phyloP scores from a whole-genome alignment of 2,888 invertebrate genomes.

The Axea sp. region DNA sequence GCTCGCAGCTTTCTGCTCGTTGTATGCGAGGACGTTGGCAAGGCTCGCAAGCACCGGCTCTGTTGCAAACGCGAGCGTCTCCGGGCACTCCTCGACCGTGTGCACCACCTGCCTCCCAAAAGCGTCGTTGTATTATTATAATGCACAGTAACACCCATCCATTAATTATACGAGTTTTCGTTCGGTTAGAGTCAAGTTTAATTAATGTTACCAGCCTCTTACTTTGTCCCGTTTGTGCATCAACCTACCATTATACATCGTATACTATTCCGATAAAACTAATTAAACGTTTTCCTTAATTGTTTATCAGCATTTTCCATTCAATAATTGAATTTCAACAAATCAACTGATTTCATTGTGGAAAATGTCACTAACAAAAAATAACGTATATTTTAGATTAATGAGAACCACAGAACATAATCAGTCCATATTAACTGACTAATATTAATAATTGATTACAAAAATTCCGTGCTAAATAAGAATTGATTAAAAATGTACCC shows the following conservation, averaged over 20 bases:
- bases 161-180: constrained; percentile 25
- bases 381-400: too few species aligned
- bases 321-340: constrained; percentile 1
- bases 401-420: too few species aligned
- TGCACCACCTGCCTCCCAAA: constrained; percentile 63
- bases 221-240: constrained; percentile 28
- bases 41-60: constrained; percentile 94
- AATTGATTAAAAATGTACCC: too few species aligned
- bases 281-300: constrained; percentile 25
- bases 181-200: constrained; percentile 31
- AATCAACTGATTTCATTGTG: neutral
- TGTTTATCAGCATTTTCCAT: constrained; percentile 14
- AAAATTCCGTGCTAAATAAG: too few species aligned
- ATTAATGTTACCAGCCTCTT: constrained; percentile 34
- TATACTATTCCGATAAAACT: constrained; percentile 21
- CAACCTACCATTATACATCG: constrained; percentile 11
- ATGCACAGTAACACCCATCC: constrained; percentile 4
- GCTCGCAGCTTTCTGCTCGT: constrained; percentile 82
- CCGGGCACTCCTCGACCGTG: constrained; percentile 88
- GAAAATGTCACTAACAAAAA: too few species aligned
- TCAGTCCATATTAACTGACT: too few species aligned
- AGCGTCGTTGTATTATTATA: constrained; percentile 20
- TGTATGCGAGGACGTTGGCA: constrained; percentile 92
- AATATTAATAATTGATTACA: too few species aligned
- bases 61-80: constrained; percentile 95